phyloP scores from a whole-genome alignment of 2,888 invertebrate genomes.

The Polymixis flavicincta region DNA sequence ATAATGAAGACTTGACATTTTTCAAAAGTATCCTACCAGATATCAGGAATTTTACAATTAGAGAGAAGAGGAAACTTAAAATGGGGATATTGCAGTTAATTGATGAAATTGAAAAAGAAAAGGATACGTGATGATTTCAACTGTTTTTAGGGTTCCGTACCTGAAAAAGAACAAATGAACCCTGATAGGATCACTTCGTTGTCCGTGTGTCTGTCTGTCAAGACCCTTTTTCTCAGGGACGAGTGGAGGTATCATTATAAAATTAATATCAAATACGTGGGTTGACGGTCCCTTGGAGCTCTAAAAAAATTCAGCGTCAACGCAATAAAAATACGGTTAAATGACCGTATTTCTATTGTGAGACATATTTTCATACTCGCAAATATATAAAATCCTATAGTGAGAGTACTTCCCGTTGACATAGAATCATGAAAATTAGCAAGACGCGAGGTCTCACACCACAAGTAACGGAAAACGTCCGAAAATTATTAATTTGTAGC shows the following conservation, averaged over 20 bases:
- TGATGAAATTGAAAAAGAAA: slow-evolving; percentile 80
- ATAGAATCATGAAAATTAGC: not conserved
- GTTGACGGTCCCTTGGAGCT: not conserved
- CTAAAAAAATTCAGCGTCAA: not conserved
- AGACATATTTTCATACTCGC: not conserved
- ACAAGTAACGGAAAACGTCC: not conserved
- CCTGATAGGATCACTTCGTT: not conserved
- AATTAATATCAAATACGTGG: not conserved
- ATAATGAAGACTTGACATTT: slow-evolving; percentile 82
- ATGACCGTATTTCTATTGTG: too few species aligned
- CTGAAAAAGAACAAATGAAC: too few species aligned
- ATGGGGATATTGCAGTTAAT: slow-evolving; percentile 88
- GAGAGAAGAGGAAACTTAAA: slow-evolving; percentile 89
- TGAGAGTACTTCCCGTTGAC: not conserved
- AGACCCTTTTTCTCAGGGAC: not conserved
- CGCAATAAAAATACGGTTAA: not conserved
- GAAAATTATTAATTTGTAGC: not conserved
- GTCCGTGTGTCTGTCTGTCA: not conserved
- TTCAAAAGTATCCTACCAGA: slow-evolving; percentile 89
- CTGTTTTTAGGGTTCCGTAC: not conserved
- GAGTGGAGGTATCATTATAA: too few species aligned
- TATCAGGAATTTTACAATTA: slow-evolving; percentile 84
- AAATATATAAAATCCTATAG: not conserved
- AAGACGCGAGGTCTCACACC: not conserved
- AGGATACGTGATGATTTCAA: slow-evolving; percentile 25